phyloP scores from a whole-genome alignment of 2,888 invertebrate genomes.

The Trichopria drosophilae region DNA sequence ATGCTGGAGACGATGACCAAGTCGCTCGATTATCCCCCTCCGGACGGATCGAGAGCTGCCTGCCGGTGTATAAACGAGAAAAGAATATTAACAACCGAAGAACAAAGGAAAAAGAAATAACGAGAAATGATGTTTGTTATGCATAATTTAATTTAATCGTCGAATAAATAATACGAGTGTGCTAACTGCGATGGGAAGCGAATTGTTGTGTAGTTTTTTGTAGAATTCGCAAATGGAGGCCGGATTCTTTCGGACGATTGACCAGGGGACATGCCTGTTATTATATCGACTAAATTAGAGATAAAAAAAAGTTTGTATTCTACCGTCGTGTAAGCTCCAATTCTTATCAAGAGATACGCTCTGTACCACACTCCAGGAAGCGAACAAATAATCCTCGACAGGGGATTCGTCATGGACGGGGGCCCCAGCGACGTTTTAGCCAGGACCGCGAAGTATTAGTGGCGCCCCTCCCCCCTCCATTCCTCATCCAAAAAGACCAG shows the following conservation, averaged over 20 bases:
- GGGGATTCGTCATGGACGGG: no score
- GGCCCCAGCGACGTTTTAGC: no score
- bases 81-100: no score
- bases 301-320: constrained; percentile 40
- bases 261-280: constrained; percentile 35
- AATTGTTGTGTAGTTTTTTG: constrained; percentile 44
- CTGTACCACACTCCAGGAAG: constrained; percentile 15
- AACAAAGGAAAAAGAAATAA: constrained; percentile 27
- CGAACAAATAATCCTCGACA: constrained; percentile 1
- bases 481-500: no score
- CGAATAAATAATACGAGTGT: constrained; percentile 44
- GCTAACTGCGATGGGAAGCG: constrained; percentile 41
- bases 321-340: constrained; percentile 33
- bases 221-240: constrained; percentile 37
- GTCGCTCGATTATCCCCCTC: no score
- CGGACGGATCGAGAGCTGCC: constrained; percentile 20
- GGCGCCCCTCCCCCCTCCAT: no score
- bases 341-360: constrained; percentile 19
- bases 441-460: no score
- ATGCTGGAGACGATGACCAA: no score
- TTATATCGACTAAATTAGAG: constrained; percentile 36
- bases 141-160: constrained; percentile 52
- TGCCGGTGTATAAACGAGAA: constrained; percentile 38
- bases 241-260: constrained; percentile 30
- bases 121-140: constrained; percentile 45